Percentiles rank a stretch among this genome's conserved stretches.
Conservation (phyloP, 2,888 invertebrate species). For the Xestia ashworthii region DNA sequence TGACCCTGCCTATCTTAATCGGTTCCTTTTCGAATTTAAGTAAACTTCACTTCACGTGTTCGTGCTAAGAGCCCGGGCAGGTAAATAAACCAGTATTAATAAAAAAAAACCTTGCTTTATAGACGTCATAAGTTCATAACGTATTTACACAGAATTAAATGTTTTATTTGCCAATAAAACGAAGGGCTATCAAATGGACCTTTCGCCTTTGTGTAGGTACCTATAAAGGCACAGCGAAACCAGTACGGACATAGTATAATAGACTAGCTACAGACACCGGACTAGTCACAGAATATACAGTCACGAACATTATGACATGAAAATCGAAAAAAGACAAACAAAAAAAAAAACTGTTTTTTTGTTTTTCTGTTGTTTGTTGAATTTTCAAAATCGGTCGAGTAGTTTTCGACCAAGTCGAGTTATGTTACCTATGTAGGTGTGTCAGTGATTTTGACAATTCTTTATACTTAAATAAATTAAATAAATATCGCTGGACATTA, state of each 20-base stretch:
- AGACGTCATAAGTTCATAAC: background rate
- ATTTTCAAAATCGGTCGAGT: too few relatives aligned
- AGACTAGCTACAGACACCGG: background rate
- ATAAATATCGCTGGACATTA: too few relatives aligned
- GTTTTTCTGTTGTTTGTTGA: too few relatives aligned
- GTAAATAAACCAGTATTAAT: background rate
- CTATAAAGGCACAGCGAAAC: background rate
- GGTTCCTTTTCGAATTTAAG: too few relatives aligned
- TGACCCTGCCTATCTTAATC: too few relatives aligned
- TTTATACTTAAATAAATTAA: too few relatives aligned
- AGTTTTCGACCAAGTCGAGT: too few relatives aligned
- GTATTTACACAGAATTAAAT: constrained; percentile 35
- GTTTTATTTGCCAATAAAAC: constrained; percentile 43
- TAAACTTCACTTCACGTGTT: background rate
- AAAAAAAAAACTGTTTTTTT: too few relatives aligned
- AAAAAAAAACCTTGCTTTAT: background rate
- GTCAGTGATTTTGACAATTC: too few relatives aligned
- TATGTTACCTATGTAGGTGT: too few relatives aligned
- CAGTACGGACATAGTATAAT: background rate
- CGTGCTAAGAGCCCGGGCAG: background rate
- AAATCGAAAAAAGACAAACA: too few relatives aligned
- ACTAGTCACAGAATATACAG: background rate
- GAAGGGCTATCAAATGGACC: constrained; percentile 6
- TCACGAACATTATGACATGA: too few relatives aligned
- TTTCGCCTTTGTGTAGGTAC: background rate